A percentile compares a stretch with the other conserved stretches of the same genome.
These are phyloP conservation scores for Sus cebifrons DNA, from an alignment of 2,797 vertebrate species.

Conservation along the genomic window DNA sequence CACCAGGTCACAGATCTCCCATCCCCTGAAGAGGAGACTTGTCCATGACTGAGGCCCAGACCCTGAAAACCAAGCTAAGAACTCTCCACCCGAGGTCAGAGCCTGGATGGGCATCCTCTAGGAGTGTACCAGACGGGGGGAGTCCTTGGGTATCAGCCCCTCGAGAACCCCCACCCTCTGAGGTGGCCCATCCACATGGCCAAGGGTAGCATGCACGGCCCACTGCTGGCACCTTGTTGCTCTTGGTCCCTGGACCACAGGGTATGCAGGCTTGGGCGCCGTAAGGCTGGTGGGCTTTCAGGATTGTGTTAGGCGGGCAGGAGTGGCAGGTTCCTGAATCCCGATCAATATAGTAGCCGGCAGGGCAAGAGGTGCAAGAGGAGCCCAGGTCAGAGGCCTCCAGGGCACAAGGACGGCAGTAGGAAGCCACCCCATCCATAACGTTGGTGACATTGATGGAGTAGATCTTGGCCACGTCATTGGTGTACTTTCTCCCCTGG, in stretches of 20 bases:
- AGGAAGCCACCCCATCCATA: constrained; percentile 95
- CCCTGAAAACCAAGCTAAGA: constrained; percentile 21
- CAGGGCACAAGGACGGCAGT: constrained; percentile 94
- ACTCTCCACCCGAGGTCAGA: not conserved
- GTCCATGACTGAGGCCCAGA: not conserved
- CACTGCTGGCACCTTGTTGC: constrained; percentile 92
- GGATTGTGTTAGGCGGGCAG: constrained; percentile 93
- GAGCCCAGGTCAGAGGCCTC: constrained; percentile 87
- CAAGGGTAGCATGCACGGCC: not conserved
- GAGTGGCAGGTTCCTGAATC: constrained; percentile 91
- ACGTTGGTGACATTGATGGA: constrained; percentile 95
- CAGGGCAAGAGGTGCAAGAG: constrained; percentile 94
- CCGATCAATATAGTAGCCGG: constrained; percentile 93
- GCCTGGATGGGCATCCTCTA: not conserved
- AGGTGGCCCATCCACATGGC: not conserved
- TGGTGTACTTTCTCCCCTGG: constrained; percentile 94
- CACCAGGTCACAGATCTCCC: not conserved
- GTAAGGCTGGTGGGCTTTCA: constrained; percentile 91
- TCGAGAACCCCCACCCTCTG: not conserved
- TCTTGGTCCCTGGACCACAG: constrained; percentile 95
- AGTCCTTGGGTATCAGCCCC: not conserved
- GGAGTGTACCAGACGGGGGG: too few relatives aligned
- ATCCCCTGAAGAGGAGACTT: not conserved
- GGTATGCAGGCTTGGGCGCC: constrained; percentile 92
- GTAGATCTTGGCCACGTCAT: constrained; percentile 96